Evolutionary conservation across 2,797 vertebrate genomes (phyloP).

Genomic region (Mormyrops boulengeri): DNA sequence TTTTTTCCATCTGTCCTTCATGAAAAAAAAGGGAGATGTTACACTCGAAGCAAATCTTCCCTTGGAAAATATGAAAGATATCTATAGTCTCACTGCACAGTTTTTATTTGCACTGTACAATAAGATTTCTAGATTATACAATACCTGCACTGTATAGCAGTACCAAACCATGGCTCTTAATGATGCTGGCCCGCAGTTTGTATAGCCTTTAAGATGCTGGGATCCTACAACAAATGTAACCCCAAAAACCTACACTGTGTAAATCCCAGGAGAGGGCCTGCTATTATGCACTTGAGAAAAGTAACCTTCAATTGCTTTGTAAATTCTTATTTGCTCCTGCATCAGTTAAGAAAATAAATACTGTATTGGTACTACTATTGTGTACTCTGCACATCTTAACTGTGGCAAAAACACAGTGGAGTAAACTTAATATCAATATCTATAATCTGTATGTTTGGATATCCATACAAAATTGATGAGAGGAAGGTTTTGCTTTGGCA

Average conservation of each 20-base stretch:
- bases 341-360: constrained; percentile 52
- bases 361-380: constrained; percentile 30
- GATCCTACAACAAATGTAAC: background rate
- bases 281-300: background rate
- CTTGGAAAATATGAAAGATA: constrained; percentile 43
- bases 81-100: background rate
- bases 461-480: constrained; percentile 61
- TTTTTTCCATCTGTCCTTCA: constrained; percentile 58
- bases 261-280: background rate
- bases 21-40: constrained; percentile 53
- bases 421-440: constrained; percentile 59
- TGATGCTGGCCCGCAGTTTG: background rate
- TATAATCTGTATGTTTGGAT: constrained; percentile 53
- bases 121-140: constrained; percentile 13
- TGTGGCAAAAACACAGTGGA: constrained; percentile 58
- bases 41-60: constrained; percentile 16
- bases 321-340: constrained; percentile 52
- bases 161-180: constrained; percentile 1
- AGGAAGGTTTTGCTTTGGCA: constrained; percentile 76
- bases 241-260: background rate
- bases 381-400: constrained; percentile 55
- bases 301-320: constrained; percentile 29
- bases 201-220: constrained; percentile 17
- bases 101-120: constrained; percentile 3
- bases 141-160: background rate